phyloP scores from a whole-genome alignment of 2,113 vertebrate species.

The Parus major region DNA sequence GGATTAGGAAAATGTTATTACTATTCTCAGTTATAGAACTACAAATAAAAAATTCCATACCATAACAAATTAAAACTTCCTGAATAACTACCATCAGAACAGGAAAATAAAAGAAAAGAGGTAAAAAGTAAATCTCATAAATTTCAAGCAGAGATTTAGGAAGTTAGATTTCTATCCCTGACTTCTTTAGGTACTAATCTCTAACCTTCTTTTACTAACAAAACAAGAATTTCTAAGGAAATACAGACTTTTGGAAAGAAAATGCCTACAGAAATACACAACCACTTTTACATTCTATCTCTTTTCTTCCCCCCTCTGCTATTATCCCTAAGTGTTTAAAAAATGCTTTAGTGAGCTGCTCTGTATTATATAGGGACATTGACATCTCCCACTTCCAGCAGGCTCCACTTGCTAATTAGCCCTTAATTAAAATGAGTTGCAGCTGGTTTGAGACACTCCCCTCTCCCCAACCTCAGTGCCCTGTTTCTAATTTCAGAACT shows the following conservation, averaged over 20 bases:
- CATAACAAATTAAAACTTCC: accelerated
- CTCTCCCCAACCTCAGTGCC: slow-evolving; percentile 8
- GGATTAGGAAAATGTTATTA: background rate
- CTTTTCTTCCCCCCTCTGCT: accelerated
- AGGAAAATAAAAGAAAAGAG: accelerated
- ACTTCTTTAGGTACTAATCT: accelerated
- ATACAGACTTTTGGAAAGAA: background rate
- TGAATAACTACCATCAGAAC: background rate
- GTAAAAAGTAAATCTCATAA: accelerated
- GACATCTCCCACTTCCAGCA: slow-evolving; percentile 18
- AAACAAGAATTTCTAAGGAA: background rate
- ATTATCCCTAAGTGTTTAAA: background rate
- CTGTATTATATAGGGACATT: background rate
- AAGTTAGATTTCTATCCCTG: background rate
- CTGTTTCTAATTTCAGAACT: slow-evolving; percentile 42
- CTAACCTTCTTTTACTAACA: background rate
- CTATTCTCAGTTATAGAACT: background rate
- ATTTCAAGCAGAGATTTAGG: background rate
- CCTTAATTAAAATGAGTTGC: slow-evolving; percentile 60
- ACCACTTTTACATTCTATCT: background rate
- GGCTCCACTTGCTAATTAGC: slow-evolving; percentile 34
- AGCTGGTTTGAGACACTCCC: slow-evolving; percentile 48
- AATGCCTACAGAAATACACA: background rate
- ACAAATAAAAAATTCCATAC: background rate
- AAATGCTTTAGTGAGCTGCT: background rate